These are phyloP conservation scores for Diabrotica virgifera DNA, from an alignment of 1,140 invertebrate species.

Conservation along the genomic window DNA sequence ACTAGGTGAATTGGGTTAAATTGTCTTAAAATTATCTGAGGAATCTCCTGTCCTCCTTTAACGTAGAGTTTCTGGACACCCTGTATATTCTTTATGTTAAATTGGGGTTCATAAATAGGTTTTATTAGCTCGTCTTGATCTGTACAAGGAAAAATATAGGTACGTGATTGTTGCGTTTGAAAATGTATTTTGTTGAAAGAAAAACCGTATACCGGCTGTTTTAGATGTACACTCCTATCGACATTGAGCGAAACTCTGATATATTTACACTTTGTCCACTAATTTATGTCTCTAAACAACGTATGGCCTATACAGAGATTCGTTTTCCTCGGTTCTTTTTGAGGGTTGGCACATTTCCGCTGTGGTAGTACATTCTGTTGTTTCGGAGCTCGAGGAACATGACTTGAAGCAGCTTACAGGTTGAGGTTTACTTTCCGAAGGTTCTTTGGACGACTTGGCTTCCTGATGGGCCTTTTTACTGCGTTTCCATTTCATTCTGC, in stretches of 20 bases:
- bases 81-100: too few species aligned
- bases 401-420: conserved; percentile 22
- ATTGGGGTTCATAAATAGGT: too few species aligned
- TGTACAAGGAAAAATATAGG: too few species aligned
- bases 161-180: too few species aligned
- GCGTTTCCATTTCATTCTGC: conserved; percentile 93
- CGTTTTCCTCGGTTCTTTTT: conserved; percentile 36
- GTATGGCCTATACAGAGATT: conserved; percentile 47
- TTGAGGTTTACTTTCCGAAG: conserved; percentile 25
- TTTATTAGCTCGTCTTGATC: too few species aligned
- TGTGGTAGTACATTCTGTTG: conserved; percentile 10
- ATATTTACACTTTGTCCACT: neutral
- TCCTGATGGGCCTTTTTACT: conserved; percentile 92
- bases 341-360: conserved; percentile 22
- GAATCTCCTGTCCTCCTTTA: too few species aligned
- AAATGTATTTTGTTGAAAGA: neutral
- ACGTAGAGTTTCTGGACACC: too few species aligned
- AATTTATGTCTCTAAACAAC: conserved; percentile 40
- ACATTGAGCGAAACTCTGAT: neutral
- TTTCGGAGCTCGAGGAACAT: conserved; percentile 24
- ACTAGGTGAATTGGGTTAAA: too few species aligned
- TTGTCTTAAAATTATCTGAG: too few species aligned
- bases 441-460: conserved; percentile 48
- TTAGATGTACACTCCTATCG: neutral
- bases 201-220: neutral